Evolutionary conservation across 2,888 invertebrate species (phyloP), one percentile per base, ranked within the genome.

Genomic region (Boloria euphrosyne): DNA sequence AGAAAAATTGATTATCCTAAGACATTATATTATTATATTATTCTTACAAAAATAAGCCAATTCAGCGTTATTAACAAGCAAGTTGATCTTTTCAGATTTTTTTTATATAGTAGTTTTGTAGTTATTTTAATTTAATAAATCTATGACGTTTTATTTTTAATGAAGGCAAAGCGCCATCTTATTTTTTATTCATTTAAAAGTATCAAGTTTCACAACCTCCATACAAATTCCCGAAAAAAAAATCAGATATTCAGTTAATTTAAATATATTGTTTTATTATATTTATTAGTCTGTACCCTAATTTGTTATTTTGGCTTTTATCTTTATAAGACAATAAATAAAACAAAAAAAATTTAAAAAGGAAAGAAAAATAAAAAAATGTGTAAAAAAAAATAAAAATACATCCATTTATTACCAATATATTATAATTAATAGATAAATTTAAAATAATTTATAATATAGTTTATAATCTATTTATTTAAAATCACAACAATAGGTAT

Each of bases 361-460:
- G n/a, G 64, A 13, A 62, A 60, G 46, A 22, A 53, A 67, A 18
- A 43, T 67, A 72, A 76, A 72, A 66, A 70, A 73, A 69, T 51
- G 67, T 68, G 64, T 71, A 52, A 70, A 66, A 71, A 71, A 61
- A 72, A 73, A 78, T 78, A 76, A 76, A 77, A 78, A 78, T 74
- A 75, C 75, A 76, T 80, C 71, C 69, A 59, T 81, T 79, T 79
- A 81, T 80, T 78, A 70, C 64, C 62, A 72, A 73, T 75, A 77
- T 69, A 68, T 71, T 73, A 77, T 70, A 68, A 73, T 73, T 70
- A 72, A 72, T 78, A 77, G 74, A 73, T 73, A 73, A 74, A 70
- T 70, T 73, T 71, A 73, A 68, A 72, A 74, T 73, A 74, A 74
- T 79, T 80, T 83, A 84, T 80, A 86, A 82, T 80, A 81, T 75